Evolutionary conservation across 2,888 invertebrate species (phyloP), one percentile per base, ranked within the genome.

Genomic region (Timema podura): DNA sequence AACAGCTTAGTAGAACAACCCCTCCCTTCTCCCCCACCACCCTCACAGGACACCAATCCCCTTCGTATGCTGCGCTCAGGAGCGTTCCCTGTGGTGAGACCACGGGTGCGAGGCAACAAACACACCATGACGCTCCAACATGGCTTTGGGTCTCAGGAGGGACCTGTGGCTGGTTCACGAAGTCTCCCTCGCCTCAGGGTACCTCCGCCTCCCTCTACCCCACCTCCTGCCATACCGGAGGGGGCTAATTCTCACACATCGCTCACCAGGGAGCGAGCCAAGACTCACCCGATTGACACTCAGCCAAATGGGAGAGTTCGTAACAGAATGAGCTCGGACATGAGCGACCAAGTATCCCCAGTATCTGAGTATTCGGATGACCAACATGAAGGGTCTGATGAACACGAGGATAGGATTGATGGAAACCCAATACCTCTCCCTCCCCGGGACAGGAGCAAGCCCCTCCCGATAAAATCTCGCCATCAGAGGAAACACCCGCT

Each of bases 1-100:
- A 92, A 93, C 78, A 91, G 93, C 76, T 84, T 98, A 68, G 95
- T 98, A 69, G 96, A 96, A 79, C 87, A 90, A 74, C 88, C 89
- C 64, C 75, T 77, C 30, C 74, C 76, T 44, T 76, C 74, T 64
- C 69, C 72, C 71, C 57, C 72, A 70, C 67, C 73, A 69, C 66
- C 68, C 44, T 13, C 70, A 64, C 65, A 68, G 45, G 68, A 81
- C 83, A 75, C 82, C 45, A 90, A 90, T 80, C 90, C 90, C 0
- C 80, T 90, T 75, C 82, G 89, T 74, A 87, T 90, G 85, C 81
- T 91, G 69, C 83, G 88, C 54, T 85, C 86, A 10, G 86, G 87
- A 1, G 77, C 70, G 8, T 72, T 85, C 61, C 86, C 87, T 0
- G 81, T 86, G n/a, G 85, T 88, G 13, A 83, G 85, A 68, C 84